These are phyloP conservation scores for Luscinia megarhynchos DNA, from an alignment of 2,797 vertebrate genomes.

Conservation along the genomic window DNA sequence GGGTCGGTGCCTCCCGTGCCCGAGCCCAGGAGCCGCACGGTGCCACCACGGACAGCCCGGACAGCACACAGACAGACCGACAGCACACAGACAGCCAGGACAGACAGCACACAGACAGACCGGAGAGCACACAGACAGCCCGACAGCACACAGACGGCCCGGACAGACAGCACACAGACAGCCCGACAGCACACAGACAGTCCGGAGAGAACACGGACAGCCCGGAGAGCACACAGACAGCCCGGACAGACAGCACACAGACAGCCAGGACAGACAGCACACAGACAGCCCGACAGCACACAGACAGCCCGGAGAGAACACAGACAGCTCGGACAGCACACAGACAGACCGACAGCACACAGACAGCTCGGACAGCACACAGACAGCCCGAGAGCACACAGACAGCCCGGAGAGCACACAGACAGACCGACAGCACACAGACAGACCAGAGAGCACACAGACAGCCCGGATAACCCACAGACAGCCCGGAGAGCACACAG, in stretches of 20 bases:
- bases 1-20: fast-evolving
- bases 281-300: background rate
- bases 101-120: too few species aligned
- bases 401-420: too few species aligned
- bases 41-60: background rate
- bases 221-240: too few species aligned
- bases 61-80: background rate
- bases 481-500: too few species aligned
- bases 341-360: too few species aligned
- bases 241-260: background rate
- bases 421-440: background rate
- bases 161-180: background rate
- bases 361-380: background rate
- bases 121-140: background rate
- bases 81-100: too few species aligned
- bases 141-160: too few species aligned
- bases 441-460: background rate
- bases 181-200: background rate
- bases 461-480: too few species aligned
- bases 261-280: background rate
- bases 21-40: background rate
- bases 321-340: too few species aligned
- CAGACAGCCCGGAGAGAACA: too few species aligned
- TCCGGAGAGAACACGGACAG: too few species aligned
- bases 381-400: background rate